Base-by-base conservation (phyloP, 2,797 vertebrate species). In the Sylvia borin region DNA sequence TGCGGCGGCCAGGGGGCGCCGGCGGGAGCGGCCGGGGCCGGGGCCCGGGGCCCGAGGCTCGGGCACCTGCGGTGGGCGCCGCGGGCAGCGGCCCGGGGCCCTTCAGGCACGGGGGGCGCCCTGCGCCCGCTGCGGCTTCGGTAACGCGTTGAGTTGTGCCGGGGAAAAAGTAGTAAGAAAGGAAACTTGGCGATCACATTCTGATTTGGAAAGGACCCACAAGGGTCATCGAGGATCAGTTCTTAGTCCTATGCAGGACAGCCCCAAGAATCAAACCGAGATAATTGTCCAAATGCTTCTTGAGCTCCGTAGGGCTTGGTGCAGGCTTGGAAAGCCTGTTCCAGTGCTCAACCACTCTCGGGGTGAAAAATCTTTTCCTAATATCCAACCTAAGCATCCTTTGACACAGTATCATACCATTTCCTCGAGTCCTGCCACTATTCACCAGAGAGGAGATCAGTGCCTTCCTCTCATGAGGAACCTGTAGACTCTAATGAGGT, bases 291-390 rank as follows among this genome's bases (percentile, higher is more conserved):
- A 21, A 45, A 34, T 17, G 20, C n/a, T 66, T 57, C 25, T 53
- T 45, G 11, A 58, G 6, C 29, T 60, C n/a, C 45, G 13, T 25
- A n/a, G 10, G 13, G 16, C 9, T 42, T 43, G 21, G 15, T 78
- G 26, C 21, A 50, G 21, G 18, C 15, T 53, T 53, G n/a, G 16
- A 11, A 13, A 38, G 9, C 19, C 27, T 45, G 19, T 53, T 80
- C 5, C 16, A 20, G 13, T 51, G 27, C 18, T 7, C 18, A 40
- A 0, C 38, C 17, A 12, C 20, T 10, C 29, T 48, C 1, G 4
- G 20, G 5, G 19, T 65, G 19, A 65, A 32, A 24, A 65, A 38
- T 3, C 5, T 58, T 38, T 45, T 31, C 29, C 25, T 51, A 31
- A 45, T 53, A 45, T 25, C 19, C 16, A 34, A 4, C 13, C 26